Conservation (phyloP, 2,113 vertebrate genomes). For the Takifugu flavidus region DNA sequence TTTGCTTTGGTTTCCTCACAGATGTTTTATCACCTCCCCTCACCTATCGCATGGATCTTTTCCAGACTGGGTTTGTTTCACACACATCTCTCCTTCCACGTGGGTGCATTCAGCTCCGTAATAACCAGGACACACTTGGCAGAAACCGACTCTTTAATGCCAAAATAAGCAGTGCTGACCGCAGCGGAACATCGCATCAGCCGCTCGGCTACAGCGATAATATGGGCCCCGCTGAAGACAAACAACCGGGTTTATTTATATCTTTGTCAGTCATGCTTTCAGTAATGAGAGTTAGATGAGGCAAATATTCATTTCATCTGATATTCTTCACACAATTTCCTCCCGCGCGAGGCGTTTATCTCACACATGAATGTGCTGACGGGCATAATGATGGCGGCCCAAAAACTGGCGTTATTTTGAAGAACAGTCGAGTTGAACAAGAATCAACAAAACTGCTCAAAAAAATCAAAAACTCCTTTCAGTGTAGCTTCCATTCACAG, state of each 20-base stretch:
- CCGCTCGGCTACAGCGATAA: constrained; percentile 18
- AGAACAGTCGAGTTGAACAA: too few relatives aligned
- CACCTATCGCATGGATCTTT: constrained; percentile 34
- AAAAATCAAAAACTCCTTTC: too few relatives aligned
- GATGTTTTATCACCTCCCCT: constrained; percentile 39
- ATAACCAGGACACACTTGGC: constrained; percentile 34
- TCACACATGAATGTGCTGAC: constrained; percentile 9
- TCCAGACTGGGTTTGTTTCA: constrained; percentile 36
- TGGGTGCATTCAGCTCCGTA: constrained; percentile 28
- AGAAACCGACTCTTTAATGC: constrained; percentile 19
- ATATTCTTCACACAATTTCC: constrained; percentile 9
- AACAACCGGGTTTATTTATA: constrained; percentile 22
- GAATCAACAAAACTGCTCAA: too few relatives aligned
- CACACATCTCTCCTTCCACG: constrained; percentile 34
- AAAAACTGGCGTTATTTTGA: too few relatives aligned
- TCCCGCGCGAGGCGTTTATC: background rate
- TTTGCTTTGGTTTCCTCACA: constrained; percentile 9
- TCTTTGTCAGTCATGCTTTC: constrained; percentile 14
- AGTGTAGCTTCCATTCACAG: too few relatives aligned
- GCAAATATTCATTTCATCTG: constrained; percentile 8
- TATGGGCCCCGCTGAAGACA: constrained; percentile 19
- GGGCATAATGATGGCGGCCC: background rate
- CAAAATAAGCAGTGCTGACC: constrained; percentile 30
- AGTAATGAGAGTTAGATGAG: constrained; percentile 12
- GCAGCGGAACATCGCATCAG: constrained; percentile 23